A percentile compares a stretch with the other conserved stretches of the same genome.
phyloP scores from a whole-genome alignment of 2,888 invertebrate genomes.

The Caenorhabditis uteleia region DNA sequence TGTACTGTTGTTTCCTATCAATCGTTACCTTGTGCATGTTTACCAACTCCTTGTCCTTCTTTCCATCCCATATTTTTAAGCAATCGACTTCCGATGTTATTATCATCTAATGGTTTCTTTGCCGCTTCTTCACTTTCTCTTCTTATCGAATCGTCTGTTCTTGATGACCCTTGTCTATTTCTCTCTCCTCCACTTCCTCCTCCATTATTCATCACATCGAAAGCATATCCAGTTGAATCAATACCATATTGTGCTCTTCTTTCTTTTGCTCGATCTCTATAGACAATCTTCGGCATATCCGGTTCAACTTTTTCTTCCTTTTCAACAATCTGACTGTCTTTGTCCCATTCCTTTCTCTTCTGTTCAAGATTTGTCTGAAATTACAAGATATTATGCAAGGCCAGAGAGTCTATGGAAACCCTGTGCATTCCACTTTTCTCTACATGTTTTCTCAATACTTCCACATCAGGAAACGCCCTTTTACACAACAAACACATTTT shows the following conservation, averaged over 20 bases:
- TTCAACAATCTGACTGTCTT: conserved; percentile 24
- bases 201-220: conserved; percentile 24
- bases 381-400: not conserved
- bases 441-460: conserved; percentile 85
- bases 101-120: conserved; percentile 50
- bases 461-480: conserved; percentile 87
- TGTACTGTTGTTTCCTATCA: not conserved
- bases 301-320: conserved; percentile 7
- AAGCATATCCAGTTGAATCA: conserved; percentile 33
- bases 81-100: conserved; percentile 91
- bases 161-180: no score
- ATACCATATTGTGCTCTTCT: conserved; percentile 86
- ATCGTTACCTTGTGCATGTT: conserved; percentile 79
- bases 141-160: conserved; percentile 21
- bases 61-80: conserved; percentile 99
- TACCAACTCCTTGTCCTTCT: conserved; percentile 92
- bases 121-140: conserved; percentile 47
- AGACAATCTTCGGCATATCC: conserved; percentile 71
- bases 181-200: not conserved
- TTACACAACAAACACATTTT: conserved; percentile 85
- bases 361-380: conserved; percentile 55
- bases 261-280: conserved; percentile 95
- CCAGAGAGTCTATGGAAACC: no score
- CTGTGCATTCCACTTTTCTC: conserved; percentile 92
- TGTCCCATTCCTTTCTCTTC: conserved; percentile 48